Conservation (phyloP, 1,140 invertebrate species). For the Grapholita molesta region DNA sequence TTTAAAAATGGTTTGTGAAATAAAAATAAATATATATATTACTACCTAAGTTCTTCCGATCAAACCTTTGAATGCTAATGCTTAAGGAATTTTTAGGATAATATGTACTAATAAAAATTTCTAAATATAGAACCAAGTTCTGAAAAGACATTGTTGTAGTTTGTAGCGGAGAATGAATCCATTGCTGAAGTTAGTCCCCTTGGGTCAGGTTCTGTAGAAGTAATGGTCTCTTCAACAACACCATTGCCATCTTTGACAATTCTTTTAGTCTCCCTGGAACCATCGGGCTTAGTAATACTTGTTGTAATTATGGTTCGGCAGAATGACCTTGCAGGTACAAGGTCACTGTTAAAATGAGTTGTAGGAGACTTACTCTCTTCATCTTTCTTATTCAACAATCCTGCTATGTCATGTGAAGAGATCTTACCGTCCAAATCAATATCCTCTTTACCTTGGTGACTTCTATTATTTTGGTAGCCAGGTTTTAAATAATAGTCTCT, state of each 20-base stretch:
- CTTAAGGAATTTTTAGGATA: neutral
- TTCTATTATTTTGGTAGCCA: conserved; percentile 48
- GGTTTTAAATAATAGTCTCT: conserved; percentile 67
- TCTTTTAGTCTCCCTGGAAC: conserved; percentile 55
- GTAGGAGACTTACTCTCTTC: conserved; percentile 28
- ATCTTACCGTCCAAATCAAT: conserved; percentile 65
- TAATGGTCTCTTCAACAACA: conserved; percentile 60
- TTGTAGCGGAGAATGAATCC: conserved; percentile 37
- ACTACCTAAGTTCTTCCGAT: neutral
- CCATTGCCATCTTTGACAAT: conserved; percentile 67
- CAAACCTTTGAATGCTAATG: neutral
- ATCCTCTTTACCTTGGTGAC: conserved; percentile 44
- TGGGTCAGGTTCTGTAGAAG: conserved; percentile 41
- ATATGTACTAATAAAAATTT: conserved; percentile 47
- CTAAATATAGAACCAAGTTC: conserved; percentile 52
- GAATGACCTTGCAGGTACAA: conserved; percentile 53
- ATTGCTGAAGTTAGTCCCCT: conserved; percentile 33
- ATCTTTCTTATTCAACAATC: conserved; percentile 54
- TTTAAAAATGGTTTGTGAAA: neutral
- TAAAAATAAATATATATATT: neutral
- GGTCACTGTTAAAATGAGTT: conserved; percentile 47
- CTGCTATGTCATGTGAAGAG: conserved; percentile 63
- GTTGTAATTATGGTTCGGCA: conserved; percentile 70
- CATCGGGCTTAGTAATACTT: conserved; percentile 64
- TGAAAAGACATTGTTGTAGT: conserved; percentile 40